These are phyloP conservation scores for Acromyrmex charruanus DNA, from an alignment of 1,140 invertebrate species.

Conservation along the genomic window DNA sequence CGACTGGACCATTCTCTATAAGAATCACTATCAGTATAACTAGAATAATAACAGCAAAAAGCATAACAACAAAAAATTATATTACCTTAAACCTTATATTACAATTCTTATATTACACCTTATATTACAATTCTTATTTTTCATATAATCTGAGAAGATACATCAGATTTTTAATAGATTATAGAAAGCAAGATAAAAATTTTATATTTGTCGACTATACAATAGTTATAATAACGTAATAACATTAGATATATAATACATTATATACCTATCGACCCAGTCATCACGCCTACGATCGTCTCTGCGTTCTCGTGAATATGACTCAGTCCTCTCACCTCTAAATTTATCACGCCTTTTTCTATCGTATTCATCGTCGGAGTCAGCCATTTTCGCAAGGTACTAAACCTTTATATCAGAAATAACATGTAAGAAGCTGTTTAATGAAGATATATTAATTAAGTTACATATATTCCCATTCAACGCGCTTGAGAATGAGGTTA, in stretches of 20 bases:
- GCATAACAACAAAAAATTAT: not conserved
- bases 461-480: not conserved
- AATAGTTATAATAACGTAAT: not conserved
- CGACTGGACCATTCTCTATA: conserved; percentile 88
- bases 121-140: not conserved
- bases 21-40: conserved; percentile 74
- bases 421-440: not conserved
- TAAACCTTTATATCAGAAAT: conserved; percentile 27
- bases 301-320: conserved; percentile 91
- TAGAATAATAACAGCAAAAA: not conserved
- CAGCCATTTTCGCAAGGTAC: conserved; percentile 89
- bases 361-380: conserved; percentile 97
- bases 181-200: not conserved
- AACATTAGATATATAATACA: too few species aligned
- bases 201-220: not conserved
- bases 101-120: not conserved
- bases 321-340: conserved; percentile 93
- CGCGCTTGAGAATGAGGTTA: not conserved
- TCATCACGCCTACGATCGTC: conserved; percentile 92
- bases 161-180: not conserved
- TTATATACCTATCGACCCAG: conserved; percentile 90
- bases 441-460: not conserved
- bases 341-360: conserved; percentile 96
- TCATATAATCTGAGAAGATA: not conserved
- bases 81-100: not conserved